Evolutionary conservation across 30 jellyfish, hydroid and myxozoan genomes (phyloP), one percentile per base, ranked within the genome.

Genomic region (Aurelia aurita): DNA sequence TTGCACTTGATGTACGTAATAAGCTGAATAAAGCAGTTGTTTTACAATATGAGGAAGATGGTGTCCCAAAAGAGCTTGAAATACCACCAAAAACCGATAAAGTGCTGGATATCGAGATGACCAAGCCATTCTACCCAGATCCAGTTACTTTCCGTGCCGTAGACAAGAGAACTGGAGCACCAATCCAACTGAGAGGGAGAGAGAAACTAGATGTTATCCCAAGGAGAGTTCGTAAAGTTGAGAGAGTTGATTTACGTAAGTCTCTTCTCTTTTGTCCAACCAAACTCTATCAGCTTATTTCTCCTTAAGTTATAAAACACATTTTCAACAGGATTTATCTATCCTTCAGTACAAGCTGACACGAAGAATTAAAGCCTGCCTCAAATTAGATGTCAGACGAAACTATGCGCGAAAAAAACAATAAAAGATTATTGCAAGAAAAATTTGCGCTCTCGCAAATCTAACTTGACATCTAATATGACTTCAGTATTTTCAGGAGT

Each of bases 121-220:
- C 15, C n/a, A 43, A 83, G 29, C 27, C 22, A n/a, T 83, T 69
- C 65, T 71, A 83, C 27, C 93, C 93, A 34, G 81, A 83, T 43
- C 93, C 93, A 9, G 54, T 83, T 19, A 21, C 78, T 16, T 19
- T 72, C 28, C 51, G 70, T 51, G 79, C 79, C n/a, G 44, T 77
- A 34, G 88, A 77, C 59, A 32, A 34, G 28, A 67, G 35, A 2
- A 21, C 23, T 21, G 75, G 79, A 45, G 22, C 61, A 18, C 34
- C 12, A 15, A 54, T 83, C 20, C 58, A 69, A 31, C 73, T 83
- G 64, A 75, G 85, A 21, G 93, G 76, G 23, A 83, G 93, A 70
- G 87, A 83, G 9, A 75, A 58, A 19, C 59, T 83, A 5, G 65
- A 46, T 23, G 29, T 83, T 58, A 59, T 61, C 31, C 85, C 77